These are phyloP conservation scores for Psittacula derbiana DNA, from an alignment of 2,797 vertebrate genomes.

Conservation along the genomic window DNA sequence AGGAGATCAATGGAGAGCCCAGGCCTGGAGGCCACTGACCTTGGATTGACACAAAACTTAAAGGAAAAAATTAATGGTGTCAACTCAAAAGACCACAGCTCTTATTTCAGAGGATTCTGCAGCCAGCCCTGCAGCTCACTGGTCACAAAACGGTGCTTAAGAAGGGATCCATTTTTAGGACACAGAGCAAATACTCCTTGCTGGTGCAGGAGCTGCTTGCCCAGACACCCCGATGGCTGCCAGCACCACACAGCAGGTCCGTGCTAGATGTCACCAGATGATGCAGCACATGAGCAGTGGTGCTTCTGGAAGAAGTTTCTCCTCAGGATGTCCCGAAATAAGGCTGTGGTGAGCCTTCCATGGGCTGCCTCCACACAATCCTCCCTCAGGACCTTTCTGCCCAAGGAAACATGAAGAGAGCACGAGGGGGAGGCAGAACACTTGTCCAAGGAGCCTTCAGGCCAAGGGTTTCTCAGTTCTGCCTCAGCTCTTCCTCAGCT, in stretches of 20 bases:
- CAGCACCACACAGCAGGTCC: not conserved
- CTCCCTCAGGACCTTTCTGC: accelerated
- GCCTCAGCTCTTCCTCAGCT: not conserved
- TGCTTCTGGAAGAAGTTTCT: not conserved
- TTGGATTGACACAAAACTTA: slow-evolving; percentile 34
- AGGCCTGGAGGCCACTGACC: slow-evolving; percentile 4
- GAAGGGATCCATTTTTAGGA: not conserved
- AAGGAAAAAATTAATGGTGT: slow-evolving; percentile 16
- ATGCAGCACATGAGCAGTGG: not conserved
- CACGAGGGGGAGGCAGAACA: not conserved
- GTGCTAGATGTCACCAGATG: not conserved
- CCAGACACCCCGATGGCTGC: not conserved
- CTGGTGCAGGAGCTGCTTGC: not conserved
- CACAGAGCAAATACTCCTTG: not conserved
- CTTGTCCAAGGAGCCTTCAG: not conserved
- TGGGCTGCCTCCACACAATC: not conserved
- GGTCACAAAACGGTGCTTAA: not conserved
- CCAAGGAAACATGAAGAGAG: not conserved
- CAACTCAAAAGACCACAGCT: not conserved
- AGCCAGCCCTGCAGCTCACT: not conserved
- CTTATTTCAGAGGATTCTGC: not conserved
- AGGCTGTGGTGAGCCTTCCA: accelerated
- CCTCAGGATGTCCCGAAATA: not conserved
- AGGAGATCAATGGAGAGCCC: slow-evolving; percentile 36
- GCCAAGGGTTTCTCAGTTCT: not conserved